Conservation (phyloP, 2,113 vertebrate species). For the Cynopterus brachyotis region DNA sequence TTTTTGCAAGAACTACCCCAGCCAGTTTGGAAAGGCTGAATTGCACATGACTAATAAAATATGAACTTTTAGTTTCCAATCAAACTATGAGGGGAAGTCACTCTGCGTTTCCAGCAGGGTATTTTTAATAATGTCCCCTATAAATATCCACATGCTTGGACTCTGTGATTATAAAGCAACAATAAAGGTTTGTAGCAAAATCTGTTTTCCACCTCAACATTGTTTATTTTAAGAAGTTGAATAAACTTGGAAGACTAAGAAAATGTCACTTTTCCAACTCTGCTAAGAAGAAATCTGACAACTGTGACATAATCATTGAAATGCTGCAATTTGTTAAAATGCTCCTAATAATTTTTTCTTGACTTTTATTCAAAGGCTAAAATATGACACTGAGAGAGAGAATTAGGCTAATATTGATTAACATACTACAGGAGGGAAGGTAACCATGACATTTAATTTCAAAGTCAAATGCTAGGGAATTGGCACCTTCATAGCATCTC, state of each 20-base stretch:
- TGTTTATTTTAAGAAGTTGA: constrained; percentile 74
- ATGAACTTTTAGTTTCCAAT: constrained; percentile 2
- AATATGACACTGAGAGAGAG: not conserved
- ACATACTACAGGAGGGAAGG: not conserved
- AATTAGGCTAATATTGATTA: constrained; percentile 16
- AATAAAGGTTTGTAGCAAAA: constrained; percentile 47
- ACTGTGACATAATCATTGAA: constrained; percentile 21
- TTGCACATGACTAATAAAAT: constrained; percentile 5
- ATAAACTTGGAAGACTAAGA: constrained; percentile 64
- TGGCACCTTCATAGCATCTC: constrained; percentile 41
- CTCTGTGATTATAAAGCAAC: constrained; percentile 41
- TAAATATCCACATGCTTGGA: constrained; percentile 28
- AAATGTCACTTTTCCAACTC: constrained; percentile 68
- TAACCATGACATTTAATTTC: constrained; percentile 51
- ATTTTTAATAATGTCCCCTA: constrained; percentile 35
- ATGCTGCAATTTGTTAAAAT: constrained; percentile 65
- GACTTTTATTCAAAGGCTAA: constrained; percentile 36
- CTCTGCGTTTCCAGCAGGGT: not conserved
- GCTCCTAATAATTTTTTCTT: constrained; percentile 18
- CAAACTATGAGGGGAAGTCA: not conserved
- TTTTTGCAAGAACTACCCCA: constrained; percentile 8
- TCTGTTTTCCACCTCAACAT: constrained; percentile 54
- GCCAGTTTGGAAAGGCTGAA: not conserved
- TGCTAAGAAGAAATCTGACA: constrained; percentile 64
- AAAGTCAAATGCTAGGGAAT: constrained; percentile 9